Percentiles rank a stretch among this genome's conserved stretches.
Evolutionary conservation across 2,888 invertebrate genomes (phyloP).

Genomic region (Tenthredo notha): DNA sequence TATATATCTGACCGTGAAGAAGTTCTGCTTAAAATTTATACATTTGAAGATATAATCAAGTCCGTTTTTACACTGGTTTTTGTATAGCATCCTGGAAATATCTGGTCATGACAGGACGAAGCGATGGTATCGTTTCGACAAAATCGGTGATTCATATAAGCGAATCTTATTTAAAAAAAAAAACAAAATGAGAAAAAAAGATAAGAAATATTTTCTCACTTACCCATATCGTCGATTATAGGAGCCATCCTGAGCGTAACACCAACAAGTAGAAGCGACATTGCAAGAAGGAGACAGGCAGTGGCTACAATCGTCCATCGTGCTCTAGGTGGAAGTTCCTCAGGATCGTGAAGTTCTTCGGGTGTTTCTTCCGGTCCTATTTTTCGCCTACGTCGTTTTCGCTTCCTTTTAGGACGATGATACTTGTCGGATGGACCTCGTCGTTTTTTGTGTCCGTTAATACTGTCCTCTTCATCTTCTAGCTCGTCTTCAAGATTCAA

Average conservation of each 20-base stretch:
- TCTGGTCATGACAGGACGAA: neutral
- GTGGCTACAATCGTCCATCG: constrained; percentile 96
- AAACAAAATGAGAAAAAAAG: too few species aligned
- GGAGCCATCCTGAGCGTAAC: constrained; percentile 96
- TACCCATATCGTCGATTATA: constrained; percentile 97
- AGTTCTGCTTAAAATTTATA: constrained; percentile 28
- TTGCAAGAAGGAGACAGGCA: constrained; percentile 91
- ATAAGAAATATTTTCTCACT: constrained; percentile 76
- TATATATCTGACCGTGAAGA: constrained; percentile 51
- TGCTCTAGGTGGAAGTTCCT: constrained; percentile 90
- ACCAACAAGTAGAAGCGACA: constrained; percentile 94
- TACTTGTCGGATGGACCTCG: constrained; percentile 67
- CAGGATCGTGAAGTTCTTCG: constrained; percentile 86
- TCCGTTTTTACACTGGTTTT: neutral
- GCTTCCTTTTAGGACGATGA: constrained; percentile 74
- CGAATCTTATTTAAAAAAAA: neutral
- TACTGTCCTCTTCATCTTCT: constrained; percentile 72
- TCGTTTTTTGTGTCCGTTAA: constrained; percentile 53
- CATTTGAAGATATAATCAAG: constrained; percentile 4
- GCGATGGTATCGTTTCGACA: neutral
- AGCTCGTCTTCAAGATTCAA: constrained; percentile 79
- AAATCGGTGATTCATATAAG: neutral
- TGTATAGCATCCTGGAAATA: neutral
- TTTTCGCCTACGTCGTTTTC: constrained; percentile 75
- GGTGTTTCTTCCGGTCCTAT: constrained; percentile 69